Conservation (phyloP, 2,113 vertebrate genomes). For the Lycocorax pyrrhopterus region DNA sequence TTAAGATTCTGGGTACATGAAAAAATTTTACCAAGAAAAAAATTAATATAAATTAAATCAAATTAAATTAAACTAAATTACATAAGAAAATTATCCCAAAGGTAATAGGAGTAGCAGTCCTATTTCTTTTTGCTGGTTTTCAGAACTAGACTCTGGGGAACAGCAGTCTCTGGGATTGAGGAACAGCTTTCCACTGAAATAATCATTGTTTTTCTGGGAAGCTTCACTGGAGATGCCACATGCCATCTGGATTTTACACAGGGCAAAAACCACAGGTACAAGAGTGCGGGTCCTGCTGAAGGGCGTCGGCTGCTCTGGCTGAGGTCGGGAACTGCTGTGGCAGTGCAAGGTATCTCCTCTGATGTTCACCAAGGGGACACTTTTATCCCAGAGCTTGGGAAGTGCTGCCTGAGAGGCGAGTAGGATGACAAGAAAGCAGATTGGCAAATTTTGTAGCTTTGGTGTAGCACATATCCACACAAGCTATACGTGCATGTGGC, state of each 20-base stretch:
- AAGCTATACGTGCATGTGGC: fast-evolving
- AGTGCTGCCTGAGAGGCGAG: not conserved
- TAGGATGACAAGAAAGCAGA: not conserved
- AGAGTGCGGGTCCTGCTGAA: not conserved
- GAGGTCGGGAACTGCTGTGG: not conserved
- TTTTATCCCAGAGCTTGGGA: not conserved
- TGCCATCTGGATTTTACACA: not conserved
- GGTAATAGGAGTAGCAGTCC: not conserved
- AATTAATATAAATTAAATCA: not conserved
- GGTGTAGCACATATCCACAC: not conserved
- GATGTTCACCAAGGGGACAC: not conserved
- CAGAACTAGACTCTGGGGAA: not conserved
- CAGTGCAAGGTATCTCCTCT: not conserved
- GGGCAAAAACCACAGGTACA: not conserved
- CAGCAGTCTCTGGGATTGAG: not conserved
- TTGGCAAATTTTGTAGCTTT: not conserved
- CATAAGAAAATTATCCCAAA: not conserved
- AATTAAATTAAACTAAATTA: not conserved
- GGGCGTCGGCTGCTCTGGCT: not conserved
- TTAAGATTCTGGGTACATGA: not conserved
- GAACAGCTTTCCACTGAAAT: not conserved
- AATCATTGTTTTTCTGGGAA: not conserved
- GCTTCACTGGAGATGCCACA: not conserved
- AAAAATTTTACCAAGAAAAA: not conserved
- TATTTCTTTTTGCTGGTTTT: not conserved